These are phyloP conservation scores for Hypotaenidia philippensis DNA, from an alignment of 2,797 vertebrate species.

Conservation along the genomic window DNA sequence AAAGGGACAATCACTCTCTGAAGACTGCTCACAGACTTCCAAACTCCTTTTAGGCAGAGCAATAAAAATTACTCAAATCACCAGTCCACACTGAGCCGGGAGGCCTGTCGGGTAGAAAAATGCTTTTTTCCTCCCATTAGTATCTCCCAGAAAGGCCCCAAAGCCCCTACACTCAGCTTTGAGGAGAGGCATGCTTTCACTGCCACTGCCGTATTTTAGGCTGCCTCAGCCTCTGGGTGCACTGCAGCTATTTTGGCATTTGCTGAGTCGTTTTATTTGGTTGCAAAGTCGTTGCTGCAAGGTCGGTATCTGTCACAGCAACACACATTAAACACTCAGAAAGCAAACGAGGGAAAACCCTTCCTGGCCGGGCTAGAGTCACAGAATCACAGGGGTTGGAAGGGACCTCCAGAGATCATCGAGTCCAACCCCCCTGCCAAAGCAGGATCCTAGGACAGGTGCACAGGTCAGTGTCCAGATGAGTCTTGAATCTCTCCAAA, in stretches of 20 bases:
- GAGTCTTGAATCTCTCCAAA: no score
- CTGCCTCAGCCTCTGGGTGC: not conserved
- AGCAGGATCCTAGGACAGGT: no score
- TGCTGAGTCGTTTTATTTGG: not conserved
- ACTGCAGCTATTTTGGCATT: not conserved
- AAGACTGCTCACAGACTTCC: constrained; percentile 21
- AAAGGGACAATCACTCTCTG: constrained; percentile 56
- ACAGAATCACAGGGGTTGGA: no score
- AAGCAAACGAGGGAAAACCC: not conserved
- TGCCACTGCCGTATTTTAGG: not conserved
- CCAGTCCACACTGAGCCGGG: not conserved
- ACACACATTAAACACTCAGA: rapidly evolving
- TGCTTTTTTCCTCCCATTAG: not conserved
- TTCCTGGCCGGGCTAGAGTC: not conserved
- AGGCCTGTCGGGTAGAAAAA: not conserved
- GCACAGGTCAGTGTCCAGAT: no score
- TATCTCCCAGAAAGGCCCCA: not conserved
- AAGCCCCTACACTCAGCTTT: not conserved
- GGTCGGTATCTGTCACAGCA: not conserved
- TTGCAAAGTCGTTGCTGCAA: not conserved
- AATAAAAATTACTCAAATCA: constrained; percentile 54
- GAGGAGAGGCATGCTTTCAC: not conserved
- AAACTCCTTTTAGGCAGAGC: constrained; percentile 26
- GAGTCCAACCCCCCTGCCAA: no score
- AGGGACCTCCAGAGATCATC: no score